Base-by-base conservation (phyloP, 1,140 invertebrate species). In the Drosophila burlai region DNA sequence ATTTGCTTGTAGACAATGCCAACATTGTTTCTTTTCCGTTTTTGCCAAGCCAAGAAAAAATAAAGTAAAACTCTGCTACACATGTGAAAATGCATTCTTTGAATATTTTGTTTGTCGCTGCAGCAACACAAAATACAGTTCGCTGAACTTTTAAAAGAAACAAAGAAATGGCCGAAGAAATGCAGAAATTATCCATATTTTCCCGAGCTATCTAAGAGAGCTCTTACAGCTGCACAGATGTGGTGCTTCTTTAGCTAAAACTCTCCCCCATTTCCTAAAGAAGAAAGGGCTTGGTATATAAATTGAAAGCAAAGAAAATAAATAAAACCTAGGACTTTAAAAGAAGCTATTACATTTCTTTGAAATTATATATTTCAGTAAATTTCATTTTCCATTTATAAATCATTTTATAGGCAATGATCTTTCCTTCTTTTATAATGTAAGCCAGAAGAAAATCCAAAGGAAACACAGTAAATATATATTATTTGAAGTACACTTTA, bases 41-140 rank as follows among this genome's bases (percentile, higher is more conserved):
- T 38, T 71, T 73, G 69, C 66, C 66, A 73, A 18, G 68, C 52
- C 38, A 63, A 49, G 34, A 50, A 34, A 50, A 67, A n/a, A n/a
- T n/a, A 50, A 61, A 49, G 10, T 36, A 29, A 47, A 67, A 62
- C 67, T 69, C 47, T 50, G 59, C 46, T 43, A 43, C 69, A 54
- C 29, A 57, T 40, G 40, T 65, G 26, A 34, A 26, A 60, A 50
- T 49, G 59, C 64, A 68, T 83, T 83, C 52, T 59, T 65, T 2
- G 36, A 58, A 83, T 79, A 75, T 58, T 52, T 45, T 78, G 75
- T 72, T 45, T 78, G 75, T 64, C 75, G 64, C 63, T 42, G 60
- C 52, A 38, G 31, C 36, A 11, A n/a, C 54, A 26, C 18, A 42
- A 45, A 67, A 40, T 36, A 24, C 59, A 78, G 76, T 78, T 79